Base-by-base conservation (phyloP, 2,888 invertebrate genomes). In the Thera britannica region DNA sequence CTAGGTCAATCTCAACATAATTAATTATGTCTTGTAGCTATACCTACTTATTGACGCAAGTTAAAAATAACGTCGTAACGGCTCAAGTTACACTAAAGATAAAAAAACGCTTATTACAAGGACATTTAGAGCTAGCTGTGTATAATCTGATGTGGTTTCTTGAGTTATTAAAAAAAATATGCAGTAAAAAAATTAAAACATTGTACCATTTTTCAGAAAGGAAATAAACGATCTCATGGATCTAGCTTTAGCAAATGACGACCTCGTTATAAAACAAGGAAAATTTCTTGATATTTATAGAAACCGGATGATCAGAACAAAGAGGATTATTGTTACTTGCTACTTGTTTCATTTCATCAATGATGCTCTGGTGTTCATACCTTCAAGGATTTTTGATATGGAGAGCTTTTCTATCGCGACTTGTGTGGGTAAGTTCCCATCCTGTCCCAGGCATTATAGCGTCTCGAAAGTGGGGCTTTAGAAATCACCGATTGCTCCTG, bases 291-390 rank as follows among this genome's bases (percentile, higher is more conserved):
- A 71, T 1, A 57, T 64, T 8, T 74, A 85, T 44, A 62, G 62
- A 51, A 76, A 68, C 23, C 35, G 77, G 0, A 61, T 85, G 61
- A 79, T 68, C 38, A 77, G 64, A 6, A 82, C 82, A 2, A 83
- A 84, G 56, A 72, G 74, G 5, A 72, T 83, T 34, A 54, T 85
- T n/a, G 54, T 84, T 2, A 64, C 75, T n/a, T 81, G 79, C 38
- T 83, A 82, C 51, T 6, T 38, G 65, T 1, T 81, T 80, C 83
- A 84, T 68, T 78, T 83, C 3, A 52, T 83, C 0, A 82, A 84
- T 49, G 83, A 78, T 56, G 58, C 80, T n/a, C 52, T 83, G 11
- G 73, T 84, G 12, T 85, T 73, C 48, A 77, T 81, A 69, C 82
- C 83, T 1, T 64, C 76, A 36, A 78, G 83, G 65, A 74, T 76